Percentiles rank a stretch among this genome's conserved stretches.
These are phyloP conservation scores for Apamea crenata DNA, from an alignment of 2,888 invertebrate species.

Conservation along the genomic window DNA sequence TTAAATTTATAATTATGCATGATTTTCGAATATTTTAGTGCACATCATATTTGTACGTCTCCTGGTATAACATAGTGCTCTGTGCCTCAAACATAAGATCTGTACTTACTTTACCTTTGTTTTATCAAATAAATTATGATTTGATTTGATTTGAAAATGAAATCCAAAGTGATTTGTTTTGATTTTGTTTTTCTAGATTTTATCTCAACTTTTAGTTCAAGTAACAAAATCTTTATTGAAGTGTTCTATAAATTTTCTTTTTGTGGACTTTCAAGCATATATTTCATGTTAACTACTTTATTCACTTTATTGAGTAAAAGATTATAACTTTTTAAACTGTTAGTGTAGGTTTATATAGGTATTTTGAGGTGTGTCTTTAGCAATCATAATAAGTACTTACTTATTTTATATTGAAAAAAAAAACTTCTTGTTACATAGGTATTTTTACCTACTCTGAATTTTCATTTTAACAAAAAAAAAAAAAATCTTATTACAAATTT, in stretches of 20 bases:
- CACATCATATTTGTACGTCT: too few relatives aligned
- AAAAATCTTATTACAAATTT: background rate
- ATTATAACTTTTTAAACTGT: background rate
- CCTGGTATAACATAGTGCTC: too few relatives aligned
- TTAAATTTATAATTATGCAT: background rate
- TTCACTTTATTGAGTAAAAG: background rate
- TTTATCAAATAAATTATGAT: too few relatives aligned
- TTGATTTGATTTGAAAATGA: too few relatives aligned
- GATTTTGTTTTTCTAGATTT: background rate
- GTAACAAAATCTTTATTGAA: conserved; percentile 16
- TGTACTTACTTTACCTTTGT: too few relatives aligned
- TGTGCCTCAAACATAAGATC: too few relatives aligned
- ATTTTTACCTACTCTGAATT: background rate
- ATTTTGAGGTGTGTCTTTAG: background rate
- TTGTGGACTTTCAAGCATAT: background rate
- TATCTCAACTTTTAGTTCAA: background rate
- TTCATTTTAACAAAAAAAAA: background rate
- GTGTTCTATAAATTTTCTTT: background rate
- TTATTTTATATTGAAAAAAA: background rate
- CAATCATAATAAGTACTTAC: background rate
- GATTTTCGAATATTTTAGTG: too few relatives aligned
- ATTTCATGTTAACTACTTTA: background rate
- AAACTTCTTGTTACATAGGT: too few relatives aligned
- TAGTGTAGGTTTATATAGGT: background rate
- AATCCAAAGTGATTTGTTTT: background rate